Evolutionary conservation across 2,888 invertebrate species (phyloP).

Genomic region (Chrysolina haemoptera): DNA sequence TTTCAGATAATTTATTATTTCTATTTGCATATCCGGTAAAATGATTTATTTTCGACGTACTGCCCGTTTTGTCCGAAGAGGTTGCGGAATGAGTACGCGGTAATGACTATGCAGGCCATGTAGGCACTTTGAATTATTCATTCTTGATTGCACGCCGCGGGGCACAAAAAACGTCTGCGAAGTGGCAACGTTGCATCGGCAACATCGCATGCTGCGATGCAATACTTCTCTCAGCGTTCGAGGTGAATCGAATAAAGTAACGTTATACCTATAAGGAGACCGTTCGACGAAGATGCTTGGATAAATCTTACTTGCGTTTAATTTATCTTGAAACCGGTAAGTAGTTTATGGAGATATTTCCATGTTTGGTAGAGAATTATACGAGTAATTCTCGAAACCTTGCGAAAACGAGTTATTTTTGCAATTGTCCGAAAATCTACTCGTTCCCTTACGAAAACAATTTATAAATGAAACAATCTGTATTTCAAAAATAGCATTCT

Average conservation of each 20-base stretch:
- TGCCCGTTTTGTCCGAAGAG: slow-evolving; percentile 5
- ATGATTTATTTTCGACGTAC: slow-evolving; percentile 6
- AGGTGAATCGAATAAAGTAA: slow-evolving; percentile 57
- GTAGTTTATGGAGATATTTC: slow-evolving; percentile 12
- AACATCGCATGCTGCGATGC: background rate
- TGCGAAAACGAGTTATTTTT: background rate
- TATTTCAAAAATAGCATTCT: too few species aligned
- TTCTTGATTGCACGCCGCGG: slow-evolving; percentile 33
- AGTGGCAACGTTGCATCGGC: slow-evolving; percentile 29
- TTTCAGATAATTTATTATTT: background rate
- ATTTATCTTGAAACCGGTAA: slow-evolving; percentile 34
- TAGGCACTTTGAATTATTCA: slow-evolving; percentile 33
- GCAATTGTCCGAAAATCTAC: too few species aligned
- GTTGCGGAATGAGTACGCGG: slow-evolving; percentile 6
- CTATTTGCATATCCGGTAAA: slow-evolving; percentile 7
- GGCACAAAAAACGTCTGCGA: slow-evolving; percentile 31
- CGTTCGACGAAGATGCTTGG: slow-evolving; percentile 38
- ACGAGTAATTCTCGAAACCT: background rate
- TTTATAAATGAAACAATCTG: too few species aligned
- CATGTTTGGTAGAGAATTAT: background rate
- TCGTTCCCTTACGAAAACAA: too few species aligned
- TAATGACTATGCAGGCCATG: slow-evolving; percentile 17
- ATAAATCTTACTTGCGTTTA: slow-evolving; percentile 41
- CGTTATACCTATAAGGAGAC: slow-evolving; percentile 47
- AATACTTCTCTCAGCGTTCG: slow-evolving; percentile 31